phyloP scores from a whole-genome alignment of 2,113 vertebrate species.

The Ginglymostoma cirratum region DNA sequence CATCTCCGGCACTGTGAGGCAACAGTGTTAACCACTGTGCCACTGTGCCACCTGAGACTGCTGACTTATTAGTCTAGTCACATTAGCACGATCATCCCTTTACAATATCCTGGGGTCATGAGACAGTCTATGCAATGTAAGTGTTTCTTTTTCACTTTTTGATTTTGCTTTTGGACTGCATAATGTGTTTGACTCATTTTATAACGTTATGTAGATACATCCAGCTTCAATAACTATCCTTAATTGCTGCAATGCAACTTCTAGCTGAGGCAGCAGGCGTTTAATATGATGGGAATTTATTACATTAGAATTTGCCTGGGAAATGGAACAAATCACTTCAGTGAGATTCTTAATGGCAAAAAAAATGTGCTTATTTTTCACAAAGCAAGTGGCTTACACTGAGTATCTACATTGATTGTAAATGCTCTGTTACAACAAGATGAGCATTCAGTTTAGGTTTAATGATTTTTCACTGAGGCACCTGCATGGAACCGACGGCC shows the following conservation, averaged over 20 bases:
- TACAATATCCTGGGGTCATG: too few relatives aligned
- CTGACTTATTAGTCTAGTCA: too few relatives aligned
- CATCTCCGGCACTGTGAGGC: too few relatives aligned
- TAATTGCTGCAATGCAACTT: not conserved
- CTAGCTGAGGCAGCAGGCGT: too few relatives aligned
- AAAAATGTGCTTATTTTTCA: not conserved
- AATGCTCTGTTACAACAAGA: not conserved
- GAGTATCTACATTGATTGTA: not conserved
- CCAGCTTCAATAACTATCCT: not conserved
- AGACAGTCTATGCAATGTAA: not conserved
- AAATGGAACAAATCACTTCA: slow-evolving; percentile 2
- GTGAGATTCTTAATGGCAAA: too few relatives aligned
- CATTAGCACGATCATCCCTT: not conserved
- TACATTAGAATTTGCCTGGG: not conserved
- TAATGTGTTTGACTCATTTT: not conserved
- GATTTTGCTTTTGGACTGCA: not conserved
- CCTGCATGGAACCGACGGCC: not conserved
- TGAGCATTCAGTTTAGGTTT: not conserved
- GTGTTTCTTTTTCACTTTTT: not conserved
- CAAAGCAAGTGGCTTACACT: not conserved
- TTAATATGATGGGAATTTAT: not conserved
- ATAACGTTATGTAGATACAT: not conserved
- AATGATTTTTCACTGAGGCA: not conserved
- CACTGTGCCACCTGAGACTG: too few relatives aligned
- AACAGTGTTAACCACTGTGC: too few relatives aligned